Conservation (phyloP, 2,113 vertebrate species). For the Gnathonemus longibarbis region DNA sequence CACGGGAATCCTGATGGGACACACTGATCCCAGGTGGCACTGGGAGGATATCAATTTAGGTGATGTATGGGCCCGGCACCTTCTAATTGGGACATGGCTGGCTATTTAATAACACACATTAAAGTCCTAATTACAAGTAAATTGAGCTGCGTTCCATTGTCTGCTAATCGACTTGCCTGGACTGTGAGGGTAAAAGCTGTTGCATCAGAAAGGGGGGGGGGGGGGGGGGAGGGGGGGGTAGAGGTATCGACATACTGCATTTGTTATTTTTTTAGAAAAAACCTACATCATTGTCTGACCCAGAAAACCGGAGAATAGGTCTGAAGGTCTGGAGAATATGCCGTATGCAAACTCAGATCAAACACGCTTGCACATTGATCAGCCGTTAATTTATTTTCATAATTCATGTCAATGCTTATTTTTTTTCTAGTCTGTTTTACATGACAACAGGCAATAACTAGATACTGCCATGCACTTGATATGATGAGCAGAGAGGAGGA, state of each 20-base stretch:
- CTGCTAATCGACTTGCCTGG: constrained; percentile 48
- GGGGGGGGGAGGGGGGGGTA: neutral
- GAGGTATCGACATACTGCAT: constrained; percentile 15
- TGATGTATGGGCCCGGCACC: constrained; percentile 59
- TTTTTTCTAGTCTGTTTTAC: neutral
- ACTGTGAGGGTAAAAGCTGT: constrained; percentile 47
- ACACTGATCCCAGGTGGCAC: constrained; percentile 47
- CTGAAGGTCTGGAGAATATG: neutral
- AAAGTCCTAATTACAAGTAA: constrained; percentile 63
- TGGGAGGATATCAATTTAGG: constrained; percentile 64
- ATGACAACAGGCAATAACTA: neutral
- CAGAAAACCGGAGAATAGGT: neutral
- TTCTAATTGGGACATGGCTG: constrained; percentile 68
- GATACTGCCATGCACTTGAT: neutral
- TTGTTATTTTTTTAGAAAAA: constrained; percentile 12
- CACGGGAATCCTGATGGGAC: constrained; percentile 46
- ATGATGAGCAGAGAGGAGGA: neutral
- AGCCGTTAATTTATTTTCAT: neutral
- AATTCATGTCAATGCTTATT: neutral
- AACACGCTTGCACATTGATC: neutral
- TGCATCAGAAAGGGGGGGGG: constrained; percentile 8
- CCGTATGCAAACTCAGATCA: neutral
- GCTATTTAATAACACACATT: constrained; percentile 71
- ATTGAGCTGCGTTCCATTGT: constrained; percentile 60
- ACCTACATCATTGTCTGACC: neutral